Evolutionary conservation across 2,113 vertebrate species (phyloP), one percentile per base, ranked within the genome.

Genomic region (Athene cunicularia): DNA sequence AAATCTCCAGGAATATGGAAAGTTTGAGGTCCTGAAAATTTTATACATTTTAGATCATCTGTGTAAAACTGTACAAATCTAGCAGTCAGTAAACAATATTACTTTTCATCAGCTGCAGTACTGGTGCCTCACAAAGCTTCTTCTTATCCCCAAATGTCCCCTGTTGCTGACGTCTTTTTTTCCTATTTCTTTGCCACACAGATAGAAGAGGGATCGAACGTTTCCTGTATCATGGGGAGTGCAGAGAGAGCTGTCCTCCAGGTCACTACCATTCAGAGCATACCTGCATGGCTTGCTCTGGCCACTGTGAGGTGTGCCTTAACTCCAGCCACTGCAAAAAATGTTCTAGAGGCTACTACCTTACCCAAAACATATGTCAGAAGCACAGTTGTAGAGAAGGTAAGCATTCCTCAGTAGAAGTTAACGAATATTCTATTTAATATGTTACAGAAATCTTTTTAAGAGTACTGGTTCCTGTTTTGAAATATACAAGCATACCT

Each of bases 221-320:
- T 60, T 99, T 99, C 97, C 91, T 99, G 17, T 98, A 98, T 35
- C 45, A 80, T 33, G 97, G 98, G 23, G 97, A 99, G 85, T 99
- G 99, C 96, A 97, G 95, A 66, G 98, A 98, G 20, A 95, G 55
- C 74, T 99, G 99, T 88, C 99, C 99, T 4, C 62, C 74, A 21
- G 98, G 98, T 10, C 70, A 97, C 90, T 97, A 98, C 91, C 98
- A 97, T 33, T 93, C 97, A 6, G 60, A 35, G 2, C 68, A 96
- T 2, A 82, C 19, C 23, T 99, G 99, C 60, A 77, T 98, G 18
- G 89, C 97, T 7, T 99, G 99, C 79, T 92, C 97, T 15, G 77
- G 84, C 6, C 96, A 98, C 90, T 99, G 99, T 45, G 80, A 98
- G 26, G 56, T 98, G 26, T 99, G 99, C 63, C 90, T 95, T 8